These are phyloP conservation scores for Theristicus caerulescens DNA, from an alignment of 2,113 vertebrate species.

Conservation along the genomic window DNA sequence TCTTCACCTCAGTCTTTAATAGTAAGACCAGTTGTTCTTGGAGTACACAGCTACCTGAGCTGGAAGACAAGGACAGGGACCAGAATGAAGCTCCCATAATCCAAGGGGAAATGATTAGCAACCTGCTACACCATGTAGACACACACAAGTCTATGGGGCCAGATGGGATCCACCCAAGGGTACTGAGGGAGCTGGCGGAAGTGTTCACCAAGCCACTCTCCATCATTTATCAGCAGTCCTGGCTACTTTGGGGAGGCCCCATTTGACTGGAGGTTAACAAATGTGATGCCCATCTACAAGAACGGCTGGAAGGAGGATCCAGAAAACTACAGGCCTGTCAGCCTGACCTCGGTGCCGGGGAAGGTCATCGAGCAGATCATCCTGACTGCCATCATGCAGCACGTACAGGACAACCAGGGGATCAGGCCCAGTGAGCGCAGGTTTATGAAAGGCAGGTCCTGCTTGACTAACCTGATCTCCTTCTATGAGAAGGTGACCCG, in stretches of 20 bases:
- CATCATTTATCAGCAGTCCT: not conserved
- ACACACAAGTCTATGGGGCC: not conserved
- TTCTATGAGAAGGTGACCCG: not conserved
- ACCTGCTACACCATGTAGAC: not conserved
- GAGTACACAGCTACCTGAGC: not conserved
- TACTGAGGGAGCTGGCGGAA: not conserved
- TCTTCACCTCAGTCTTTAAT: not conserved
- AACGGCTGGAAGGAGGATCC: not conserved
- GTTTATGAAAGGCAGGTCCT: not conserved
- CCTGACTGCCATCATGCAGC: not conserved
- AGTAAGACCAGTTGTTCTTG: not conserved
- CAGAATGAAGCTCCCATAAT: not conserved
- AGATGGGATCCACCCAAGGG: not conserved
- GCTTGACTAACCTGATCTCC: not conserved
- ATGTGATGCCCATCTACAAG: not conserved
- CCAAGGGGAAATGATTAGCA: not conserved
- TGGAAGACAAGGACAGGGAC: not conserved
- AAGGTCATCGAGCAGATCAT: not conserved
- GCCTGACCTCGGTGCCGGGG: not conserved
- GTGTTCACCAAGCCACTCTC: not conserved
- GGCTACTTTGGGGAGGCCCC: not conserved
- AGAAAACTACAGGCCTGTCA: not conserved
- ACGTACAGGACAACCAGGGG: not conserved
- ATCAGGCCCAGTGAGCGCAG: not conserved
- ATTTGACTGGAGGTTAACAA: not conserved